Evolutionary conservation across 1,140 invertebrate species (phyloP).

Genomic region (Bombus breviceps): DNA sequence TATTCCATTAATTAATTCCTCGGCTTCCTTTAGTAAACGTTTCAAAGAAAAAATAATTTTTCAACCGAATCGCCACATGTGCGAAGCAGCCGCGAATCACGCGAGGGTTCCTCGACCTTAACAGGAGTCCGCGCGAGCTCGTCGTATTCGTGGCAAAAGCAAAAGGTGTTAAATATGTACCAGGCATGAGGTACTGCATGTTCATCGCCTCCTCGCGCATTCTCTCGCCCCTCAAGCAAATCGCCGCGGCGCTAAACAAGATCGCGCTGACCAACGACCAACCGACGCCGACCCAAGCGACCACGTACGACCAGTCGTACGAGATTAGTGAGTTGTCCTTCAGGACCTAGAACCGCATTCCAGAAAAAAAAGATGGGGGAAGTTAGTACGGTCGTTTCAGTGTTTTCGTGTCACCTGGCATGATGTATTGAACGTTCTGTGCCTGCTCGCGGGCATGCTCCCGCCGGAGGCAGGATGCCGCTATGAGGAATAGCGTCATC

Average conservation of each 20-base stretch:
- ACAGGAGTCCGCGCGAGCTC: conserved; percentile 2
- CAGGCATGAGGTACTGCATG: conserved; percentile 98
- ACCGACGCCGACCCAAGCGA: conserved; percentile 96
- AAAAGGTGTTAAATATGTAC: conserved; percentile 85
- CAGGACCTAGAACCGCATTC: conserved; percentile 87
- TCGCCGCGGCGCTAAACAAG: conserved; percentile 95
- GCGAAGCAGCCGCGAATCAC: not conserved
- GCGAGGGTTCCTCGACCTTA: not conserved
- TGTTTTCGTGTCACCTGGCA: conserved; percentile 87
- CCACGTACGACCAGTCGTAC: conserved; percentile 98
- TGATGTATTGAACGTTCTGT: conserved; percentile 93
- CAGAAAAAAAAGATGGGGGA: conserved; percentile 82
- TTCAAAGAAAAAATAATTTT: not conserved
- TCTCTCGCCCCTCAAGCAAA: conserved; percentile 95
- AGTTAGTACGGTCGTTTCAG: conserved; percentile 71
- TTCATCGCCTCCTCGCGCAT: conserved; percentile 97
- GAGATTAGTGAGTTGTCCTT: conserved; percentile 92
- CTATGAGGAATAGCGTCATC: conserved; percentile 90
- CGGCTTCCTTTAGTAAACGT: not conserved
- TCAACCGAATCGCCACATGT: not conserved
- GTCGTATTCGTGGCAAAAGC: conserved; percentile 58
- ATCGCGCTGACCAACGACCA: conserved; percentile 94
- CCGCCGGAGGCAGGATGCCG: conserved; percentile 89
- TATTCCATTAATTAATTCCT: not conserved
- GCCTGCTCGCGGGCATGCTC: conserved; percentile 88